Percentiles rank a stretch among this genome's conserved stretches.
Conservation (phyloP, 2,113 vertebrate species). For the Chrysemys picta region DNA sequence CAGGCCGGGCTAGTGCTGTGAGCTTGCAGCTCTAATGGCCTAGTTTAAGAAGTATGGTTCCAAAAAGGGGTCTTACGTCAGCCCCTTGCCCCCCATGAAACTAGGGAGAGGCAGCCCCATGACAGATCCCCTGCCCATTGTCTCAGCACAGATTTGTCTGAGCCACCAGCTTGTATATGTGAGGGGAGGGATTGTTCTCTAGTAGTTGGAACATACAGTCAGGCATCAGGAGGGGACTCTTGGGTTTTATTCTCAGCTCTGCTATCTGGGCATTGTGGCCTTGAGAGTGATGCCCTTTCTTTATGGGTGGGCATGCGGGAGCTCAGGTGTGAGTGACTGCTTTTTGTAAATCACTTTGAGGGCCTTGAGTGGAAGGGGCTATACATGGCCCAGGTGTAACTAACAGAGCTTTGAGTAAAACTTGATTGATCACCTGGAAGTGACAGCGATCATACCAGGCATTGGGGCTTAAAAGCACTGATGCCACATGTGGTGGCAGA, state of each 20-base stretch:
- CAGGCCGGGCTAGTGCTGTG: not conserved
- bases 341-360: not conserved
- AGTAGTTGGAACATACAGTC: not conserved
- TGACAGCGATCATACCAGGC: not conserved
- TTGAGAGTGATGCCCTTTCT: not conserved
- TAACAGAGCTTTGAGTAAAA: not conserved
- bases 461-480: not conserved
- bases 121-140: not conserved
- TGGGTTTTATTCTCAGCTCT: not conserved
- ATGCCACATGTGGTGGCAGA: not conserved
- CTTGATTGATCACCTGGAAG: not conserved
- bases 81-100: not conserved
- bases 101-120: not conserved
- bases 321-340: not conserved
- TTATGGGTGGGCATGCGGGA: not conserved
- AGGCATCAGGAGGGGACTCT: not conserved
- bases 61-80: not conserved
- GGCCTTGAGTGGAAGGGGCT: not conserved
- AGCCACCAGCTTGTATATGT: not conserved
- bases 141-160: not conserved
- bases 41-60: not conserved
- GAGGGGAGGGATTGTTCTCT: not conserved
- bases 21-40: not conserved
- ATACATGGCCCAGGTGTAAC: not conserved
- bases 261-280: not conserved